A percentile compares a stretch with the other conserved stretches of the same genome.
Evolutionary conservation across 1,140 invertebrate species (phyloP).

Genomic region (Neelides sp.): DNA sequence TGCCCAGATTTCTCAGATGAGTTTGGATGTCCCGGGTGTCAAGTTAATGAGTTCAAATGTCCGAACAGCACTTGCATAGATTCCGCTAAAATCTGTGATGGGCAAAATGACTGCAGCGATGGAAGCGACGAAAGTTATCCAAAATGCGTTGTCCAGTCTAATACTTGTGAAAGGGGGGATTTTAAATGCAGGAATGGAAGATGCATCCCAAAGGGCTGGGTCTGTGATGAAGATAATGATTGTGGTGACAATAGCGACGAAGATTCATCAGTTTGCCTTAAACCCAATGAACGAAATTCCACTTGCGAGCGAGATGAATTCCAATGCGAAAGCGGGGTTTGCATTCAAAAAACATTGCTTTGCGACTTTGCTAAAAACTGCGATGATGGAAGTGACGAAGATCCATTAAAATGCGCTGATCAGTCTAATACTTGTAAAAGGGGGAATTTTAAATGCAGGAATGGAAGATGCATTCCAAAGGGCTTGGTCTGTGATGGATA

Average conservation of each 20-base stretch:
- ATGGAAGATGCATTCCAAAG: conserved; percentile 48
- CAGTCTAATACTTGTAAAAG: too few relatives aligned
- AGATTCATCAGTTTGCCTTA: conserved; percentile 20
- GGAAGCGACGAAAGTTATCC: neutral
- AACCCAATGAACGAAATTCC: neutral
- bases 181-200: too few relatives aligned
- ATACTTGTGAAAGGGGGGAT: conserved; percentile 58
- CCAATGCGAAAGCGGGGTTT: conserved; percentile 36
- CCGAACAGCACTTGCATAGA: neutral
- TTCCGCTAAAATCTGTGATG: neutral
- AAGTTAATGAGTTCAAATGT: neutral
- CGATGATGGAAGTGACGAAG: conserved; percentile 31
- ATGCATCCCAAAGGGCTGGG: too few relatives aligned
- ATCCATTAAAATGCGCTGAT: too few relatives aligned
- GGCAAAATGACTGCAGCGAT: neutral
- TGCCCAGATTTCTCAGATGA: too few relatives aligned
- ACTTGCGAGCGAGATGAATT: conserved; percentile 35
- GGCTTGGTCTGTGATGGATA: conserved; percentile 50
- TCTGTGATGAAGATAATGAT: too few relatives aligned
- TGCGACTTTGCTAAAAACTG: conserved; percentile 37
- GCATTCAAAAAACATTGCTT: conserved; percentile 34
- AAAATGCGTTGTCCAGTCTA: too few relatives aligned
- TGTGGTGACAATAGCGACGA: too few relatives aligned
- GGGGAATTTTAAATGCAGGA: conserved; percentile 45
- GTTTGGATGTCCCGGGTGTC: too few relatives aligned